phyloP scores from a whole-genome alignment of 2,888 invertebrate species.

The Chironomus riparius region DNA sequence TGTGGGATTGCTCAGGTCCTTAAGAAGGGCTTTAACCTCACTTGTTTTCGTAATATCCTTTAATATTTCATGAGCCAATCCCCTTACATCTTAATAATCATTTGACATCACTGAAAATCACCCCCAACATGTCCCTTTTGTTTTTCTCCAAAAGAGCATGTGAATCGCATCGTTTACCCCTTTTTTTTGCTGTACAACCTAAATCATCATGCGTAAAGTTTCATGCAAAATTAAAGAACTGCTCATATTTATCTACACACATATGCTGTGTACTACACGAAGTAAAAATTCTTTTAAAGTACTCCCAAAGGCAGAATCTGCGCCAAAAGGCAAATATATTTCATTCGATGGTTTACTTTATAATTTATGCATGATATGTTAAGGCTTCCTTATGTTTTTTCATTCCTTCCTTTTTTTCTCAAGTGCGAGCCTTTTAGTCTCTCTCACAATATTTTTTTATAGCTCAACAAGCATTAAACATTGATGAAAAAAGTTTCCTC shows the following conservation, averaged over 20 bases:
- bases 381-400: neutral
- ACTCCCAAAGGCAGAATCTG: neutral
- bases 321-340: neutral
- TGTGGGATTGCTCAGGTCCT: too few relatives aligned
- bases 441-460: neutral
- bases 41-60: too few relatives aligned
- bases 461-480: neutral
- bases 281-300: neutral
- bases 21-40: too few relatives aligned
- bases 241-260: neutral
- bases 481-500: neutral
- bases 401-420: neutral
- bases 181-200: neutral
- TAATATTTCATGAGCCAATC: too few relatives aligned
- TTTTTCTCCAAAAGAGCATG: too few relatives aligned
- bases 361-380: neutral
- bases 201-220: neutral
- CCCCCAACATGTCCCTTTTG: too few relatives aligned
- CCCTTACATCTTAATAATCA: too few relatives aligned
- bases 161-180: neutral
- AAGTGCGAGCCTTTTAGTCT: neutral
- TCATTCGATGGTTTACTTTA: neutral
- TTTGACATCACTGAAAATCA: too few relatives aligned
- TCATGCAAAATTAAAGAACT: neutral
- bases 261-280: neutral